Conservation (phyloP, 2,113 vertebrate species). For the Tragelaphus scriptus region DNA sequence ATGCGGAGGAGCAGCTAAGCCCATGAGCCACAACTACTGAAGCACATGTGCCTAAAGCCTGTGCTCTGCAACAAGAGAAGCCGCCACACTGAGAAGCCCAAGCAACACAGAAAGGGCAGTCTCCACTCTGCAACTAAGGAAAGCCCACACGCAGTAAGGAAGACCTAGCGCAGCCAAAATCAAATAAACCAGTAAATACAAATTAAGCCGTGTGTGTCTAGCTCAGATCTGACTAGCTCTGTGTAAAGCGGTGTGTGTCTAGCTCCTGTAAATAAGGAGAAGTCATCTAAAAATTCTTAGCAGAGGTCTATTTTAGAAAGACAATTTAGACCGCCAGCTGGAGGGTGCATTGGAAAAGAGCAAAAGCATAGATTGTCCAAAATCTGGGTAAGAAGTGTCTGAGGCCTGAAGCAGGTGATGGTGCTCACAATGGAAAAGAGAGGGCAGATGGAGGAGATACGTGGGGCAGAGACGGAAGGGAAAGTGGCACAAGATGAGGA, state of each 20-base stretch:
- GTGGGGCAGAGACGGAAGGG: not conserved
- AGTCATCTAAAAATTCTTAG: not conserved
- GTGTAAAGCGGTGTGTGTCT: too few species aligned
- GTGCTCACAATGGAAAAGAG: not conserved
- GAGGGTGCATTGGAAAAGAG: not conserved
- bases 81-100: rapidly evolving
- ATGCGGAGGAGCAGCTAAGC: not conserved
- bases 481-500: rapidly evolving
- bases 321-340: not conserved
- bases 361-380: not conserved
- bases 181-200: not conserved
- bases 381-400: not conserved
- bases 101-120: not conserved
- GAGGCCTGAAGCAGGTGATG: not conserved
- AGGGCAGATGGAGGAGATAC: not conserved
- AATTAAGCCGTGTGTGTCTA: rapidly evolving
- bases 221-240: not conserved
- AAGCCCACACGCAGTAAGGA: not conserved
- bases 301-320: not conserved
- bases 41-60: not conserved
- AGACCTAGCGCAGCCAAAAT: not conserved
- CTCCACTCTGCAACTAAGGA: not conserved
- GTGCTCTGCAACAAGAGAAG: not conserved
- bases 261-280: not conserved
- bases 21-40: not conserved